Conservation (phyloP, 2,113 vertebrate species). For the Aegotheles bennettii region DNA sequence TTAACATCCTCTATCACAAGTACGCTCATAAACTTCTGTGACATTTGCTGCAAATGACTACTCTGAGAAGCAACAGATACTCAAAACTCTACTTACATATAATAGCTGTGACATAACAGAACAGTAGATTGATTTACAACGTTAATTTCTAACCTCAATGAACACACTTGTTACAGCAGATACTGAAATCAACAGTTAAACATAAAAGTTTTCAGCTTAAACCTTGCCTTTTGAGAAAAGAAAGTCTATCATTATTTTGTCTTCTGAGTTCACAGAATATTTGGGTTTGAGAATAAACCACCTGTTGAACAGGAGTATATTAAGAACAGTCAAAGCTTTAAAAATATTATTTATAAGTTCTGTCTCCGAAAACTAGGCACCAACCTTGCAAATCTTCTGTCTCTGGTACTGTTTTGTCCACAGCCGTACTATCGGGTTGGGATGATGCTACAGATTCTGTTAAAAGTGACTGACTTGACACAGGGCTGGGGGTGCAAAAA, state of each 20-base stretch:
- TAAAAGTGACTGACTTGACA: slow-evolving; percentile 77
- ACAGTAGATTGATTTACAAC: not conserved
- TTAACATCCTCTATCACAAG: not conserved
- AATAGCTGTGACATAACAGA: not conserved
- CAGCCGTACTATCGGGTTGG: slow-evolving; percentile 72
- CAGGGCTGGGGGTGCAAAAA: slow-evolving; percentile 58
- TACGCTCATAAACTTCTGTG: not conserved
- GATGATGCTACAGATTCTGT: slow-evolving; percentile 77
- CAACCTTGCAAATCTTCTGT: slow-evolving; percentile 81
- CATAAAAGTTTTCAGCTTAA: not conserved
- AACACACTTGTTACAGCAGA: not conserved
- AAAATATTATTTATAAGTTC: not conserved
- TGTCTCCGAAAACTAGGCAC: not conserved
- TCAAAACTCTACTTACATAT: not conserved
- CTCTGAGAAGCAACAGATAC: not conserved
- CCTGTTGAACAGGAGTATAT: not conserved
- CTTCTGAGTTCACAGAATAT: not conserved
- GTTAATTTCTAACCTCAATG: not conserved
- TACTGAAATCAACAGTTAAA: not conserved
- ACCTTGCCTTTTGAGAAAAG: not conserved
- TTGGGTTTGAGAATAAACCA: not conserved
- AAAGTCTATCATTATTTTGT: not conserved
- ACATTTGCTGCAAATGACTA: not conserved
- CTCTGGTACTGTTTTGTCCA: slow-evolving; percentile 75
- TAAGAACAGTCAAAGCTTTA: not conserved